phyloP scores from a whole-genome alignment of 2,888 invertebrate species.

The Drosophila dives region DNA sequence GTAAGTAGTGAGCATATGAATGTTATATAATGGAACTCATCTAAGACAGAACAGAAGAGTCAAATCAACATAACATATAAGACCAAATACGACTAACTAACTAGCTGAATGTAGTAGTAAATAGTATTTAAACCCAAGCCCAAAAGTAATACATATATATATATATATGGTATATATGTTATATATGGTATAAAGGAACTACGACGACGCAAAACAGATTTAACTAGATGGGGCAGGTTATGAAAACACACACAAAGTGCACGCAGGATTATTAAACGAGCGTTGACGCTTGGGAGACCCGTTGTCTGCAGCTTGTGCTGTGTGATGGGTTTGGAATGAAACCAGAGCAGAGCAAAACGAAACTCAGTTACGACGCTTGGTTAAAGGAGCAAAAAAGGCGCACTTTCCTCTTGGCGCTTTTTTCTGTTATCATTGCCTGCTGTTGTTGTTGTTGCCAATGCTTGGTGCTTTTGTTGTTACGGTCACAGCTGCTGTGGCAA shows the following conservation, averaged over 20 bases:
- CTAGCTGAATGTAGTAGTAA: constrained; percentile 14
- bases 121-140: constrained; percentile 24
- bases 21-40: constrained; percentile 18
- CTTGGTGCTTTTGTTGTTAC: constrained; percentile 45
- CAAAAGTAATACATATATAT: constrained; percentile 15
- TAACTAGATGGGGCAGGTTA: constrained; percentile 67
- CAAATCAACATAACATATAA: constrained; percentile 17
- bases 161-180: constrained; percentile 9
- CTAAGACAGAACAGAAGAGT: constrained; percentile 12
- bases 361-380: constrained; percentile 67
- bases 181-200: constrained; percentile 22
- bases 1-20: constrained; percentile 40
- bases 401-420: constrained; percentile 62
- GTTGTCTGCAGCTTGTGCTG: not conserved
- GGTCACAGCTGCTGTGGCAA: constrained; percentile 75
- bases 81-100: constrained; percentile 25
- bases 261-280: constrained; percentile 66
- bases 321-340: constrained; percentile 3
- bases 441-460: constrained; percentile 37
- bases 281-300: constrained; percentile 31
- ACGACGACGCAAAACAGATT: constrained; percentile 35
- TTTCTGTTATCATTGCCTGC: constrained; percentile 52
- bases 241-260: constrained; percentile 66
- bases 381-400: constrained; percentile 41
- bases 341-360: constrained; percentile 47